Base-by-base conservation (phyloP, 92 coral and sea anemone genomes). In the Hydrozoanthus gracilis region DNA sequence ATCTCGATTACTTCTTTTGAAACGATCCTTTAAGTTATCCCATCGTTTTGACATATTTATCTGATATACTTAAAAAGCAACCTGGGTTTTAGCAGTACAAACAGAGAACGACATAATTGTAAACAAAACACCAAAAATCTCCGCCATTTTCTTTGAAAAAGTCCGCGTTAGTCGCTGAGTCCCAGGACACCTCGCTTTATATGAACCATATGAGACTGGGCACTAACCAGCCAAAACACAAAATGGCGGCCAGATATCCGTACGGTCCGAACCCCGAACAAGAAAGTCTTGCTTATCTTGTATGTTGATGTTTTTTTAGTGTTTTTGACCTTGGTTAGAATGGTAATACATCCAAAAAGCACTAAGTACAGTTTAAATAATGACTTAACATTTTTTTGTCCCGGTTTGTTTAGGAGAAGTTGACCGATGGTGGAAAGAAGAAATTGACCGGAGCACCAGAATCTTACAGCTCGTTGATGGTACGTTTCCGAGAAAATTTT, bases 261-360 rank as follows among this genome's bases (percentile, higher is more conserved):
- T 78, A 87, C 51, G 95, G 95, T n/a, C 95, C 95, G 48, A 88
- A 83, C 79, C 95, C 98, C 7, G 82, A 88, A 15, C 91, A 94
- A 79, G 98, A 94, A 87, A 93, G 96, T 73, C 91, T 86, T 20
- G 93, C 93, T 86, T 88, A 86, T 71, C 82, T 77, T 91, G 98
- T 94, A 92, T 52, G 61, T 85, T 8, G 16, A 11, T 50, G 15
- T 14, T 44, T 35, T 51, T 16, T 64, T 3, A 10, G 4, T 13
- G n/a, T 9, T 87, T 14, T 51, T 52, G 12, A 51, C 16, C 86
- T 65, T 10, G n/a, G 72, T 83, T 67, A 20, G 73, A 78, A 89
- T 83, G 58, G 51, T 48, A 16, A 13, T n/a, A 60, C 60, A n/a
- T 14, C 60, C 47, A n/a, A 16, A 3, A 11, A 18, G 12, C 50